Evolutionary conservation across 2,888 invertebrate species (phyloP), one percentile per base, ranked within the genome.

Genomic region (Torymus tubicola): DNA sequence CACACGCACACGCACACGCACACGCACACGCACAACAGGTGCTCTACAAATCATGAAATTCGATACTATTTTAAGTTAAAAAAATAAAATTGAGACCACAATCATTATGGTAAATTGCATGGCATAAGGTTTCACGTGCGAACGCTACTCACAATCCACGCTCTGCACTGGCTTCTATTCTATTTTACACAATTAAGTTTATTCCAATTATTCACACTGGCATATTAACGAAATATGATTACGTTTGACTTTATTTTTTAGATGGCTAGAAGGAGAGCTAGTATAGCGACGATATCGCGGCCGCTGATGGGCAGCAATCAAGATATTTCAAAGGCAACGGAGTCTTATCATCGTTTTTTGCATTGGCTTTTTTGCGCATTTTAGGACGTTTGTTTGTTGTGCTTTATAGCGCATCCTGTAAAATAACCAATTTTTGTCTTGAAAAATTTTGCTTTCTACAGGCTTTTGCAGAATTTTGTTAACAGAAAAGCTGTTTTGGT

Each of bases 281-380:
- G 93, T 85, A 92, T 93, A 81, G 93, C 93, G 10, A 91, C 92
- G 72, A 91, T 92, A 82, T 91, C 91, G 21, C 91, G 92, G 84
- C 91, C 91, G 50, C 31, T 81, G 74, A 88, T 91, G 78, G 88
- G 87, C 82, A 87, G 78, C 78, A 83, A 85, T 31, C 88, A 87
- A 82, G 90, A 89, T 63, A 83, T 85, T 71, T 82, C 86, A 84
- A 90, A 90, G 88, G 90, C 88, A 89, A 88, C 85, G 82, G 82
- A 85, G 83, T 82, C 81, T 60, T 60, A 79, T 60, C 71, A 76
- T 13, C 63, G 64, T 72, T 64, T 72, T 79, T 73, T 67, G 10
- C 18, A 70, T 57, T 31, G 13, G 70, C 74, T 81, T 81, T 60
- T 57, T 57, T 73, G 57, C 42, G 64, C 42, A 50, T 61, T 67